Conservation (phyloP, 2,797 vertebrate species). For the Poecilia gillii region DNA sequence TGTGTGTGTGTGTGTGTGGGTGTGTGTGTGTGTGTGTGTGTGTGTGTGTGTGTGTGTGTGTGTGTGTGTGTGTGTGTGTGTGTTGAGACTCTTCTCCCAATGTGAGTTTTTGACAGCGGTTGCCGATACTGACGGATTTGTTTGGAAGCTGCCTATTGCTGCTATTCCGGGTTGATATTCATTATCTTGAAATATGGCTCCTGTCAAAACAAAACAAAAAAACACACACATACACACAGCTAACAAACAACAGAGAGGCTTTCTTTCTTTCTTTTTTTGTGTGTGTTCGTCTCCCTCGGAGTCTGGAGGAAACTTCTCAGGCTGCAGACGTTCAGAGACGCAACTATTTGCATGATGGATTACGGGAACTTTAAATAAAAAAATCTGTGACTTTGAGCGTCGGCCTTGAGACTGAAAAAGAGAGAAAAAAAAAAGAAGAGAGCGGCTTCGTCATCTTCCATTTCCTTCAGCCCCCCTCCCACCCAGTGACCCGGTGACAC, state of each 20-base stretch:
- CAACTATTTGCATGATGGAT: constrained; percentile 25
- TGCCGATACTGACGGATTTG: constrained; percentile 46
- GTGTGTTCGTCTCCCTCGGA: background rate
- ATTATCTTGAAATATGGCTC: constrained; percentile 49
- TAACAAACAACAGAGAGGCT: constrained; percentile 13
- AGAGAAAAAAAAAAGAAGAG: background rate
- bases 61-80: constrained; percentile 3
- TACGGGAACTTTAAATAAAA: constrained; percentile 5
- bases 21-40: too few species aligned
- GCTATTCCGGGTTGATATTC: constrained; percentile 35
- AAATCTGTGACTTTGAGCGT: constrained; percentile 47
- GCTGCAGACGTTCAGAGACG: constrained; percentile 9
- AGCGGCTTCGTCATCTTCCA: constrained; percentile 39
- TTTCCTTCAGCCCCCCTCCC: constrained; percentile 33
- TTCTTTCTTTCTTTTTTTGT: background rate
- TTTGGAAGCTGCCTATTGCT: constrained; percentile 35
- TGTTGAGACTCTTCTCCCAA: background rate
- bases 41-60: too few species aligned
- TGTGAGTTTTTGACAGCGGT: constrained; percentile 43
- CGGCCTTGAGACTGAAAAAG: constrained; percentile 48
- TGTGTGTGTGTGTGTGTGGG: too few species aligned
- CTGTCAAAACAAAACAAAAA: constrained; percentile 32
- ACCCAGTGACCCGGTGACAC: constrained; percentile 72
- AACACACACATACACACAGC: constrained; percentile 3
- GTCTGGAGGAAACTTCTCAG: background rate